Percentiles rank a stretch among this genome's conserved stretches.
These are phyloP conservation scores for Geothlypis trichas DNA, from an alignment of 2,113 vertebrate species.

Conservation along the genomic window DNA sequence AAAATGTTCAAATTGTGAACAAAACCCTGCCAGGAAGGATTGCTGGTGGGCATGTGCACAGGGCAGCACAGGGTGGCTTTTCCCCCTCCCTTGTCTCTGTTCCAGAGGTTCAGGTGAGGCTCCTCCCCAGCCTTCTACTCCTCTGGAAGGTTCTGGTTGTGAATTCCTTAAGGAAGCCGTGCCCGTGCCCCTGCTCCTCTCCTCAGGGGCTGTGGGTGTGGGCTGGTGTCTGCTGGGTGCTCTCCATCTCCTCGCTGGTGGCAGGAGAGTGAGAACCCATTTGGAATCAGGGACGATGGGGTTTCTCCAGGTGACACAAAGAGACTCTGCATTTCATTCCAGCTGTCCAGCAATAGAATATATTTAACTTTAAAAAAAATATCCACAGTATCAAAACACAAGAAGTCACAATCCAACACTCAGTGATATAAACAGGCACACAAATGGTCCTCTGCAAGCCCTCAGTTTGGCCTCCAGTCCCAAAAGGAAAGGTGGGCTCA, in stretches of 20 bases:
- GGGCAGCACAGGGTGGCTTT: neutral
- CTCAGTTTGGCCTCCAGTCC: neutral
- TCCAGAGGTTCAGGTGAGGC: neutral
- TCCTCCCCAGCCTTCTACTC: neutral
- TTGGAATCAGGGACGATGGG: too few species aligned
- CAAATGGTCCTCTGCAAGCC: neutral
- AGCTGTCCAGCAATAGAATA: constrained; percentile 10
- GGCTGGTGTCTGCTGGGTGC: neutral
- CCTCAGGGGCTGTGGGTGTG: neutral
- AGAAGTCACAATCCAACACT: neutral
- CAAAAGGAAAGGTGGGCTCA: neutral
- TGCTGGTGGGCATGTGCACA: neutral
- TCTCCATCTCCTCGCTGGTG: neutral
- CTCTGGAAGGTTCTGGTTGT: neutral
- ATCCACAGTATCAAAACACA: constrained; percentile 38
- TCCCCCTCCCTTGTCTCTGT: neutral
- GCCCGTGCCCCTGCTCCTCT: neutral
- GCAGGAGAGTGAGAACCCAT: too few species aligned
- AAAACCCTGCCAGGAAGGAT: neutral
- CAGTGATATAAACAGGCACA: neutral
- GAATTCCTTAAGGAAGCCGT: neutral
- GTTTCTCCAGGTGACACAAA: neutral
- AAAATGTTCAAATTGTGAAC: neutral
- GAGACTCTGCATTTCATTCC: neutral
- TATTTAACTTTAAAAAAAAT: constrained; percentile 22